Conservation (phyloP, 2,888 invertebrate species). For the Bombylius major region DNA sequence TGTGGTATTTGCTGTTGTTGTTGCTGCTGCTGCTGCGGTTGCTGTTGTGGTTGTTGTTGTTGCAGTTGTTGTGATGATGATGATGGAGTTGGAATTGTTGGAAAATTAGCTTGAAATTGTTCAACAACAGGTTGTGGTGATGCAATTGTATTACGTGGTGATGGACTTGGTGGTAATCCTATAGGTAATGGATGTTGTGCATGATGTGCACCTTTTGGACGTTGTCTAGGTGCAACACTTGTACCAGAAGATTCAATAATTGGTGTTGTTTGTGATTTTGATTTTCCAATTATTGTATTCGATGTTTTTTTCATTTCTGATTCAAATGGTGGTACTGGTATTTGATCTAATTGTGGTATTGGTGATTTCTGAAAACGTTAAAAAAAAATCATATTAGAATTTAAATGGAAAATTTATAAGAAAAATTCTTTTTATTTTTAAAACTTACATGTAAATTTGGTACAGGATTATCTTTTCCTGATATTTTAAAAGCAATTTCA, state of each 20-base stretch:
- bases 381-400: not conserved
- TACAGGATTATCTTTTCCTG: slow-evolving; percentile 62
- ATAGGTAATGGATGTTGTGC: slow-evolving; percentile 39
- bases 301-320: slow-evolving; percentile 48
- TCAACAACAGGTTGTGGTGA: slow-evolving; percentile 35
- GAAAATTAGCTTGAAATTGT: slow-evolving; percentile 36
- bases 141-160: slow-evolving; percentile 34
- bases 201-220: slow-evolving; percentile 53
- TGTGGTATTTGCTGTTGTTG: slow-evolving; percentile 11
- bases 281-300: slow-evolving; percentile 25
- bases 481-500: slow-evolving; percentile 55
- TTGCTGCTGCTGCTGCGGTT: not conserved
- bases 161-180: slow-evolving; percentile 43
- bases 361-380: slow-evolving; percentile 47
- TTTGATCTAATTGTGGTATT: slow-evolving; percentile 48
- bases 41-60: not conserved
- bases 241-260: slow-evolving; percentile 51
- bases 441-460: slow-evolving; percentile 61
- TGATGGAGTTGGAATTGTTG: slow-evolving; percentile 22
- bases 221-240: slow-evolving; percentile 68
- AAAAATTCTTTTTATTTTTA: not conserved
- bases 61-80: slow-evolving; percentile 11
- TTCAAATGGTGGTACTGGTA: slow-evolving; percentile 55
- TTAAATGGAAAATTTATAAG: not conserved
- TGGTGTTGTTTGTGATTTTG: slow-evolving; percentile 37